Conservation (phyloP, 2,113 vertebrate genomes). For the Tragelaphus scriptus region DNA sequence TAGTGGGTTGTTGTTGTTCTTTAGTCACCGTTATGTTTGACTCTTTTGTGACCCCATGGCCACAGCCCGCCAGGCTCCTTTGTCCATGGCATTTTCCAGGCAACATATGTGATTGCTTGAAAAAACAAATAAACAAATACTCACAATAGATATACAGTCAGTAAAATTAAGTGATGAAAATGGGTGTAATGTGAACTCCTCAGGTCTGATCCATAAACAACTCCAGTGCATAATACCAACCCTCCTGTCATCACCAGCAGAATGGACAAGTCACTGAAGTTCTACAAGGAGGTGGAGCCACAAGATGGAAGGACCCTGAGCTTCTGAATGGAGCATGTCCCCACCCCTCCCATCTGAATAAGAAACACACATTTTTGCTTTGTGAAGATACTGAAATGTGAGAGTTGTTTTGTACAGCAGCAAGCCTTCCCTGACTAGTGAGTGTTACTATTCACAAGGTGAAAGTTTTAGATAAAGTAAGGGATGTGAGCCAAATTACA, state of each 20-base stretch:
- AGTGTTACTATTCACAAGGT: background rate
- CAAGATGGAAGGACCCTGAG: background rate
- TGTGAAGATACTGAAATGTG: background rate
- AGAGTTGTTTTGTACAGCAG: background rate
- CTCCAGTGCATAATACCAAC: background rate
- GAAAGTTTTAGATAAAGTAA: background rate
- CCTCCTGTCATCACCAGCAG: background rate
- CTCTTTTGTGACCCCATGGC: background rate
- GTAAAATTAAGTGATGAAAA: background rate
- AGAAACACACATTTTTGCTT: background rate
- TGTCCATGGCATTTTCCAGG: background rate
- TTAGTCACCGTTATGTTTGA: background rate
- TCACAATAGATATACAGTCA: background rate
- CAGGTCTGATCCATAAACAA: background rate
- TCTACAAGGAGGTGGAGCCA: background rate
- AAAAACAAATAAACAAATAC: background rate
- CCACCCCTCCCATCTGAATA: background rate
- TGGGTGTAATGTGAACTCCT: background rate
- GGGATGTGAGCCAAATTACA: background rate
- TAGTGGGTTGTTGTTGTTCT: background rate
- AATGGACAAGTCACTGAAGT: background rate
- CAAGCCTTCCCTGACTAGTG: background rate
- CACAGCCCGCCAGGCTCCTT: background rate
- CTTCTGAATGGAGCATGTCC: background rate
- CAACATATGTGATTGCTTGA: background rate